Base-by-base conservation (phyloP, 2,113 vertebrate genomes). In the Cololabis saira region DNA sequence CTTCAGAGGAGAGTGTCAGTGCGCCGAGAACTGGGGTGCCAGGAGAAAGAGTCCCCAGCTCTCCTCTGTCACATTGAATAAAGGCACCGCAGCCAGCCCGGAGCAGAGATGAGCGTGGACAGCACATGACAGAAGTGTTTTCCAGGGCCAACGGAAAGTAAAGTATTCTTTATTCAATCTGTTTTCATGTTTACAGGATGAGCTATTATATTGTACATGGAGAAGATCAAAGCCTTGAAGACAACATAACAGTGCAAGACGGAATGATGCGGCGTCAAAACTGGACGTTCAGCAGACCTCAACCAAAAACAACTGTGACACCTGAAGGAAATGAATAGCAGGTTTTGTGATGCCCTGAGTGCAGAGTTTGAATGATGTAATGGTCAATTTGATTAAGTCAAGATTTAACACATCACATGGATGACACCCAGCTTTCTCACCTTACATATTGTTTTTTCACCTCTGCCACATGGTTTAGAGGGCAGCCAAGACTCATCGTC, bases 61-160 rank as follows among this genome's bases (percentile, higher is more conserved):
- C 92, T 84, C 85, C 83, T 86, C 91, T 94, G 93, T 94, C 93
- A 93, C 90, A 87, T 90, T 67, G 87, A 92, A 93, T 93, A 86
- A 92, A 92, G 74, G 83, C 73, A 27, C 63, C 61, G 6, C 45
- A 59, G 78, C 78, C 76, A 59, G 85, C 87, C 67, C 67, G 22
- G 70, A 83, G 78, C 74, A 40, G 61, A 86, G 91, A 93, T 92
- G 88, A 92, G 88, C 81, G 63, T 78, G 91, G 91, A 93, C 90
- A 89, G 89, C 85, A 80, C 82, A 87, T 90, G 90, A 91, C 91
- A 90, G 86, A 88, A 90, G 65, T 81, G 88, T 89, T 91, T 91
- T 87, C 85, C 76, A 75, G 74, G 71, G 84, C 81, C 71, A 37
- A 64, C 80, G 81, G 88, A 88, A 89, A 87, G 80, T 81, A 88